Conservation (phyloP, 2,113 vertebrate species). For the Myotis brandtii region DNA sequence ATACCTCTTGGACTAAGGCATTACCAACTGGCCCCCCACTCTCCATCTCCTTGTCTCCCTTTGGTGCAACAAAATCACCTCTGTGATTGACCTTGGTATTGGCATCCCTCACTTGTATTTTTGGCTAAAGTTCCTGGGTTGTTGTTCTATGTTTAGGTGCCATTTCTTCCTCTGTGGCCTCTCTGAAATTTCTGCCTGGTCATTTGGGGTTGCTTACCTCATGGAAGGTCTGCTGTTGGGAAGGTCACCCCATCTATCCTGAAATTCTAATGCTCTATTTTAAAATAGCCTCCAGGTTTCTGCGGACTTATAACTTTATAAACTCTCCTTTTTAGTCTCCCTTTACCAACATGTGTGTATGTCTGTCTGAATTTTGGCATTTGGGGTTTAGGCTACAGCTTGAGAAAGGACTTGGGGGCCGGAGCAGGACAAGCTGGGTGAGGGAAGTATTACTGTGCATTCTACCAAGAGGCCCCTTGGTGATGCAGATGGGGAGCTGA, state of each 20-base stretch:
- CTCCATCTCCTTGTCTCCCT: background rate
- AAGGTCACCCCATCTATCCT: constrained; percentile 13
- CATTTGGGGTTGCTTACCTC: constrained; percentile 44
- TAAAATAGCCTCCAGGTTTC: constrained; percentile 63
- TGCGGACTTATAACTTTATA: constrained; percentile 45
- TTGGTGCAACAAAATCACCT: constrained; percentile 28
- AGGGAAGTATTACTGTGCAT: background rate
- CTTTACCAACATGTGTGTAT: background rate
- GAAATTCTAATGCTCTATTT: constrained; percentile 64
- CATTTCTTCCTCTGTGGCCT: constrained; percentile 13
- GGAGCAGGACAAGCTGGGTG: background rate
- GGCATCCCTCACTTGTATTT: constrained; percentile 54
- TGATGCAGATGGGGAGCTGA: background rate
- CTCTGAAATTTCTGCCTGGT: constrained; percentile 69
- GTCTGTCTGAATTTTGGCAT: constrained; percentile 50
- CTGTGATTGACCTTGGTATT: constrained; percentile 11
- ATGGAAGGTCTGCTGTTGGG: constrained; percentile 64
- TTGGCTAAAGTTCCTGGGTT: constrained; percentile 57
- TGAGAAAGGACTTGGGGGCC: constrained; percentile 12
- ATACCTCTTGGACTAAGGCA: background rate
- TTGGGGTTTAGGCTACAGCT: background rate
- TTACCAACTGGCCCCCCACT: background rate
- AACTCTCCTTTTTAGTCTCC: background rate
- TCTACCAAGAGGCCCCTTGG: background rate
- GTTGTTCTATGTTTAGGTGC: constrained; percentile 36